Conservation (phyloP, 2,113 vertebrate genomes). For the Machaerirhynchus nigripectus region DNA sequence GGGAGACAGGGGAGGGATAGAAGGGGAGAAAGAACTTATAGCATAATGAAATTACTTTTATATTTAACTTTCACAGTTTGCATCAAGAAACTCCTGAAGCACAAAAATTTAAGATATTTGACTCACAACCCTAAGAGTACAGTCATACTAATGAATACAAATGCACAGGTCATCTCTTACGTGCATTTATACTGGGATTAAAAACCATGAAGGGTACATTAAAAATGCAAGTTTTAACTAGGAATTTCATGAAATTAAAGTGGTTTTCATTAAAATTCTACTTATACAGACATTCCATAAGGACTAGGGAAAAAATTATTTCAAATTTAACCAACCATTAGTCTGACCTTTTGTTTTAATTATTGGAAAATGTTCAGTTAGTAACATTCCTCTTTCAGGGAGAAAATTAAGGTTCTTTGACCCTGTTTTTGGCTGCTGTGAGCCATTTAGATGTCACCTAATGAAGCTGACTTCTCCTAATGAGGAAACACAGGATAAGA, state of each 20-base stretch:
- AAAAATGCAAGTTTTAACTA: not conserved
- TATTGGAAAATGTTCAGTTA: not conserved
- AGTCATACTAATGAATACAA: not conserved
- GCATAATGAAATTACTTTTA: not conserved
- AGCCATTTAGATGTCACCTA: not conserved
- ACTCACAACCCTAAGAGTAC: not conserved
- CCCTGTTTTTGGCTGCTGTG: not conserved
- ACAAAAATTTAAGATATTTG: not conserved
- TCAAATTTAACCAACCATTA: not conserved
- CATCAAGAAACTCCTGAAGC: not conserved
- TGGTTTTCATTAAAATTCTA: not conserved
- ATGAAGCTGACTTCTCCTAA: not conserved
- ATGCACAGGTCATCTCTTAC: not conserved
- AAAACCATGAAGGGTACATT: not conserved
- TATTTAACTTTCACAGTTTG: not conserved
- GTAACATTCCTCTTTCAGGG: not conserved
- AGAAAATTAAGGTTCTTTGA: not conserved
- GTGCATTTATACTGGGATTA: not conserved
- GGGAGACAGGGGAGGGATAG: not conserved
- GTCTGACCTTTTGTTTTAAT: constrained; percentile 13
- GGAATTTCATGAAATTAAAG: not conserved
- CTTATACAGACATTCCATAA: not conserved
- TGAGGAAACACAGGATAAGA: not conserved
- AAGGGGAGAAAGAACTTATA: not conserved
- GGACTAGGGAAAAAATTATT: not conserved